Evolutionary conservation across 2,888 invertebrate species (phyloP).

Genomic region (Euplexia lucipara): DNA sequence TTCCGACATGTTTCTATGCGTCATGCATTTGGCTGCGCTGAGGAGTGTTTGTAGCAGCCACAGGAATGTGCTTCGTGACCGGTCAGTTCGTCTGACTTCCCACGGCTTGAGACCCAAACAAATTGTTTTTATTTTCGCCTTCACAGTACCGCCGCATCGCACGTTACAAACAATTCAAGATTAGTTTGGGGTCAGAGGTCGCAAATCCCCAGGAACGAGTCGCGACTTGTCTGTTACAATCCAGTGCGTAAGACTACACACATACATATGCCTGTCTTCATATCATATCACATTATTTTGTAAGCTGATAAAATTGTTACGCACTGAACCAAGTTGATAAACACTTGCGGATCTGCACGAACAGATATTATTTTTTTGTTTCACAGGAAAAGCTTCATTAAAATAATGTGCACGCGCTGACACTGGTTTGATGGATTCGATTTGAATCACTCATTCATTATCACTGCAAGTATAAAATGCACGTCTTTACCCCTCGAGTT

Average conservation of each 20-base stretch:
- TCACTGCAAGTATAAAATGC: slow-evolving; percentile 36
- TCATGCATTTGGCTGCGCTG: slow-evolving; percentile 28
- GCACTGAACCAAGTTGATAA: slow-evolving; percentile 23
- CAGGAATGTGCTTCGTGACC: slow-evolving; percentile 73
- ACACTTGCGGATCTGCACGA: slow-evolving; percentile 2
- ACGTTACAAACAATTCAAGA: slow-evolving; percentile 60
- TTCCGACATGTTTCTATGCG: slow-evolving; percentile 26
- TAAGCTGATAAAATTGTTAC: slow-evolving; percentile 18
- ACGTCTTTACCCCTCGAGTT: slow-evolving; percentile 53
- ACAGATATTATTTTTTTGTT: slow-evolving; percentile 17
- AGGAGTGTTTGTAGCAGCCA: slow-evolving; percentile 29
- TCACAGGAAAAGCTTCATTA: slow-evolving; percentile 35
- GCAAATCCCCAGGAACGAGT: slow-evolving; percentile 69
- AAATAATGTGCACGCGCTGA: slow-evolving; percentile 44
- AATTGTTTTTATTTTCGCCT: slow-evolving; percentile 71
- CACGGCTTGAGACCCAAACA: slow-evolving; percentile 54
- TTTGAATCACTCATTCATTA: slow-evolving; percentile 59
- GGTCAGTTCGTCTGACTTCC: slow-evolving; percentile 63
- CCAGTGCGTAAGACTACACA: slow-evolving; percentile 19
- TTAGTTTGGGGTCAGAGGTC: slow-evolving; percentile 74
- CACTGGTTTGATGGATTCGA: slow-evolving; percentile 44
- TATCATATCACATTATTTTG: slow-evolving; percentile 17
- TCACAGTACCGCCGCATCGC: slow-evolving; percentile 63
- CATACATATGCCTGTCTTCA: slow-evolving; percentile 23
- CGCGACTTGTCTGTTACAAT: slow-evolving; percentile 46